These are phyloP conservation scores for Polyergus mexicanus DNA, from an alignment of 1,140 invertebrate species.

Conservation along the genomic window DNA sequence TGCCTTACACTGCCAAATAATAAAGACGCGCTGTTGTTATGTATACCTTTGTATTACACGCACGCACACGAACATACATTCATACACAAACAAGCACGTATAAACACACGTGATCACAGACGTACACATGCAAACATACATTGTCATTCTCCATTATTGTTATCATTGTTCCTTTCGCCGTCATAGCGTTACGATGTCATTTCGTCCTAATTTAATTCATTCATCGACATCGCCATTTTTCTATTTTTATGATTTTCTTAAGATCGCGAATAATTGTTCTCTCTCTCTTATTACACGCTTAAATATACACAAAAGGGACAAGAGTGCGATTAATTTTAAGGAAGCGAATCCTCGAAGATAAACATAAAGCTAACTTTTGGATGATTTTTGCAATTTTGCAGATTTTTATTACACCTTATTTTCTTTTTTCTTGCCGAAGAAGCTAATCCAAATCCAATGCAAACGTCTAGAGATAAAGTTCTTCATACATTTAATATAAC, in stretches of 20 bases:
- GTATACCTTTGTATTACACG: conserved; percentile 64
- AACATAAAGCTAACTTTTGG: background rate
- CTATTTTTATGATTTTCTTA: background rate
- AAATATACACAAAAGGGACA: conserved; percentile 48
- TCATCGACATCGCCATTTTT: background rate
- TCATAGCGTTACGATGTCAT: conserved; percentile 7
- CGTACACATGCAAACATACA: background rate
- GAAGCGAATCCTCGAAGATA: background rate
- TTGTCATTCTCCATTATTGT: background rate
- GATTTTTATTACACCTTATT: background rate
- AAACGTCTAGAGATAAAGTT: too few relatives aligned
- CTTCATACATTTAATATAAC: too few relatives aligned
- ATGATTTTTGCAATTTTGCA: conserved; percentile 24
- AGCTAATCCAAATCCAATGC: too few relatives aligned
- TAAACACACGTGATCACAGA: background rate
- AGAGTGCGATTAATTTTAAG: background rate
- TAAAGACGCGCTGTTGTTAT: conserved; percentile 75
- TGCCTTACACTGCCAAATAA: conserved; percentile 78
- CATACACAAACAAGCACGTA: background rate
- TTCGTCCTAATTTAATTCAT: background rate
- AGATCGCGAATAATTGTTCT: background rate
- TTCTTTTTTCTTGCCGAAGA: too few relatives aligned
- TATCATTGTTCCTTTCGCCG: background rate
- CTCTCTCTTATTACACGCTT: conserved; percentile 30
- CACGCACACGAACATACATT: conserved; percentile 3